Conservation (phyloP, 1,140 invertebrate species). For the Nephila pilipes region DNA sequence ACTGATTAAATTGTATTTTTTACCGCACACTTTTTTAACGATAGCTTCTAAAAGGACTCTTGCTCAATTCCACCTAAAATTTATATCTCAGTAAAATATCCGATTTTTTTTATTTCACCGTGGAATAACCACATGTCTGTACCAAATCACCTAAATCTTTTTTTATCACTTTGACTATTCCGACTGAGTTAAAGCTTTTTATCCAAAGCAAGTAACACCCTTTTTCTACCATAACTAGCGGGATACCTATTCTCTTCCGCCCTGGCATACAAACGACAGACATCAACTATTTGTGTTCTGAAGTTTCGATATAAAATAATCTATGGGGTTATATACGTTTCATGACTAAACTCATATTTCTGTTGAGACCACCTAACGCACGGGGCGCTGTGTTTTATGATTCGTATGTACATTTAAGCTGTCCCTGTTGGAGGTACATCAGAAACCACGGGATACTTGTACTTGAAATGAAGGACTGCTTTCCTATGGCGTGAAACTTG, state of each 20-base stretch:
- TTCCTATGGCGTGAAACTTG: slow-evolving; percentile 59
- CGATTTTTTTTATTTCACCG: neutral
- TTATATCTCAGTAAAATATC: no score
- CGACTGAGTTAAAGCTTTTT: neutral
- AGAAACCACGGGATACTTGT: slow-evolving; percentile 61
- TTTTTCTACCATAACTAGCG: slow-evolving; percentile 32
- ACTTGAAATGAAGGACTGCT: slow-evolving; percentile 74
- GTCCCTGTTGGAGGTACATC: slow-evolving; percentile 50
- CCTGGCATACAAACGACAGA: slow-evolving; percentile 2
- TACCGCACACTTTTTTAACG: no score
- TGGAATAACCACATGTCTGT: neutral
- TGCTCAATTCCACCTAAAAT: no score
- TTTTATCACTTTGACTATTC: slow-evolving; percentile 37
- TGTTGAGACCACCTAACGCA: slow-evolving; percentile 52
- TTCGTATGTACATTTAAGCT: slow-evolving; percentile 64
- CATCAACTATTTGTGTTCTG: neutral
- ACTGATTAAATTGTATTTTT: no score
- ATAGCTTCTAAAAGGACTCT: no score
- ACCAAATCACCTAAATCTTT: neutral
- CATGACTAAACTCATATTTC: slow-evolving; percentile 60
- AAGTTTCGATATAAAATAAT: slow-evolving; percentile 62
- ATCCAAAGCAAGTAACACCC: slow-evolving; percentile 51
- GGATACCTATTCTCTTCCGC: neutral
- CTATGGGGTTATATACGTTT: slow-evolving; percentile 54
- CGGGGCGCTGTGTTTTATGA: slow-evolving; percentile 60